Conservation (phyloP, 2,113 vertebrate genomes). For the Scartelaos histophorus region DNA sequence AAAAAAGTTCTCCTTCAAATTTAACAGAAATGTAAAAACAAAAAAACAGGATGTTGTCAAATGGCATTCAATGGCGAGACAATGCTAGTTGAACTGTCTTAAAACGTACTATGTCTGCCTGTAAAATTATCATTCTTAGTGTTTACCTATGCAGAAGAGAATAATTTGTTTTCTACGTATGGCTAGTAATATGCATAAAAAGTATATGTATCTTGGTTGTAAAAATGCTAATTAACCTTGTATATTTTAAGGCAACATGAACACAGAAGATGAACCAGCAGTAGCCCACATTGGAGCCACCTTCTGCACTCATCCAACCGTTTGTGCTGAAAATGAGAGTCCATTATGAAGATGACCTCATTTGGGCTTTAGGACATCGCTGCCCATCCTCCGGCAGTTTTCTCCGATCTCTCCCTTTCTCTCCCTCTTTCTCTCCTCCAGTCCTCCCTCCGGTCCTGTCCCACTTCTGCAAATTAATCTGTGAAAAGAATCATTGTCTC, state of each 20-base stretch:
- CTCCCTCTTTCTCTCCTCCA: slow-evolving; percentile 13
- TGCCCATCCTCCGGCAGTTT: slow-evolving; percentile 25
- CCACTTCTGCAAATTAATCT: slow-evolving; percentile 23
- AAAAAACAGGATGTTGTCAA: neutral
- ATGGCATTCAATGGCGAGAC: neutral
- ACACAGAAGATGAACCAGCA: slow-evolving; percentile 10
- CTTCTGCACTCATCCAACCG: neutral
- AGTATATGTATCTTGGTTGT: neutral
- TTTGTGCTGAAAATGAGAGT: slow-evolving; percentile 15
- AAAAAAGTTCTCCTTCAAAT: neutral
- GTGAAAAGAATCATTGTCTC: slow-evolving; percentile 9
- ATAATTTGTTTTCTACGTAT: neutral
- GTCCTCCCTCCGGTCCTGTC: neutral
- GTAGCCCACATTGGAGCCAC: slow-evolving; percentile 5
- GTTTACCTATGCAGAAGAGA: too few species aligned
- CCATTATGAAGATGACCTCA: slow-evolving; percentile 35
- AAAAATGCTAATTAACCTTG: neutral
- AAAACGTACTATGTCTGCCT: neutral
- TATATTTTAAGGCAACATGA: slow-evolving; percentile 7
- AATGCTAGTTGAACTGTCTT: too few species aligned
- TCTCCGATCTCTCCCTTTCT: slow-evolving; percentile 6
- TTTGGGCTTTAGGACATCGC: slow-evolving; percentile 23
- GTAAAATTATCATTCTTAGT: neutral
- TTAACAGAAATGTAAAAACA: neutral
- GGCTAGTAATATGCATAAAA: neutral